Evolutionary conservation across 2,888 invertebrate genomes (phyloP), one percentile per base, ranked within the genome.

Genomic region (Timema podura): DNA sequence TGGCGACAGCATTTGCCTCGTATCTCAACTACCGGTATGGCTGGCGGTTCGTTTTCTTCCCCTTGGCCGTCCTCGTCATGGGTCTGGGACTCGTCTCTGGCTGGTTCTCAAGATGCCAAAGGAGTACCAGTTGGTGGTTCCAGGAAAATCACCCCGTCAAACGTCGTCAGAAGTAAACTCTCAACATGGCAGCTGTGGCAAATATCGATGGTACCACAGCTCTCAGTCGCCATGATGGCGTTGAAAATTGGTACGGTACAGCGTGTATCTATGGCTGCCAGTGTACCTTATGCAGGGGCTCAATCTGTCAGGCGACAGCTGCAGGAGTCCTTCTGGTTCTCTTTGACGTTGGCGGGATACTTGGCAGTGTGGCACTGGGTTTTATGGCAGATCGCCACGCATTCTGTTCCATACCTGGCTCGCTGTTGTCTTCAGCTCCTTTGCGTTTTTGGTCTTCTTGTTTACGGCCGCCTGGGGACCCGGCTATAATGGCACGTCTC

Each of bases 221-320:
- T 82, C 13, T 79, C 82, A 6, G 68, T 81, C 51, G 79, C 81
- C 30, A 80, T 83, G 72, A 80, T 83, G 68, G 83, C 82, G 75
- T 74, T 83, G 15, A 84, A 84, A 84, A 76, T 76, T 82, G 45
- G 82, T 83, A 10, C 79, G 84, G 15, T 84, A 83, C 75, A 80
- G 80, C 73, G 80, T 83, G 79, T 82, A 82, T 76, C 81, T 83
- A 78, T 83, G 83, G 83, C 77, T 83, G 46, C 83, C 83, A 5
- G 78, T 83, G 77, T 83, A 81, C 74, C 76, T 83, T 8, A 76
- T 80, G 65, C 76, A 77, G 66, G 76, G 81, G 77, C 76, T 82
- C 49, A 76, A 79, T 48, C 83, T 83, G 75, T 76, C 79, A 1
- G 78, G 78, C 80, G 74, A 76, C 78, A 64, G 76, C 78, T 73